These are phyloP conservation scores for Rhinopomastus cyanomelas DNA, from an alignment of 2,113 vertebrate species.

Conservation along the genomic window DNA sequence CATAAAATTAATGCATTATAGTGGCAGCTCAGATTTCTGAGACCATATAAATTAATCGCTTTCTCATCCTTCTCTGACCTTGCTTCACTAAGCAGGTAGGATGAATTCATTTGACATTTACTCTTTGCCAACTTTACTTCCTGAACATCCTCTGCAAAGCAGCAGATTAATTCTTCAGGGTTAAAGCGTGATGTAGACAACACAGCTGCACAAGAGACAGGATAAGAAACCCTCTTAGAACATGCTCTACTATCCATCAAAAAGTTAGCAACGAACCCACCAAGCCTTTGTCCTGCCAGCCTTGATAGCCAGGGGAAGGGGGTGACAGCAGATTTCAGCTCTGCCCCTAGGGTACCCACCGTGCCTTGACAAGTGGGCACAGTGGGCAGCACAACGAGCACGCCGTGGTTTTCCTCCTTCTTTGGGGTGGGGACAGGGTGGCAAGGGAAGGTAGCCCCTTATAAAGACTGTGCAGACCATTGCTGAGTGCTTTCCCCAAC, in stretches of 20 bases:
- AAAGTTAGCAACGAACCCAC: background rate
- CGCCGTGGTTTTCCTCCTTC: background rate
- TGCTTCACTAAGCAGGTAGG: conserved; percentile 23
- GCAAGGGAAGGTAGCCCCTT: background rate
- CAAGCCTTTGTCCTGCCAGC: background rate
- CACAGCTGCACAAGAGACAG: background rate
- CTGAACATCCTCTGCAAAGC: conserved; percentile 18
- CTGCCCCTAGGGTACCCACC: too few relatives aligned
- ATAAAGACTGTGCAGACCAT: background rate
- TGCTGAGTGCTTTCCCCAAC: background rate
- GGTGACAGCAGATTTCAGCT: background rate
- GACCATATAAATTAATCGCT: conserved; percentile 6
- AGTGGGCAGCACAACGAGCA: background rate
- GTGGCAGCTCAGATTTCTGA: background rate
- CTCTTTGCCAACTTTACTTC: background rate
- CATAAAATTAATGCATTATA: conserved; percentile 13
- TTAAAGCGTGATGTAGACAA: background rate
- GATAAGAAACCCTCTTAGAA: background rate
- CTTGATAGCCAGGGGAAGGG: background rate
- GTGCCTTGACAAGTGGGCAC: background rate
- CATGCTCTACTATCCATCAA: background rate
- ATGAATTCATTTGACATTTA: conserved; percentile 55
- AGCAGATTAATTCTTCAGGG: conserved; percentile 54
- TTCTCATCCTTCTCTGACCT: conserved; percentile 52
- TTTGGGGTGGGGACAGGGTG: rapidly evolving